phyloP scores from a whole-genome alignment of 2,888 invertebrate genomes.

The Bombylius major region DNA sequence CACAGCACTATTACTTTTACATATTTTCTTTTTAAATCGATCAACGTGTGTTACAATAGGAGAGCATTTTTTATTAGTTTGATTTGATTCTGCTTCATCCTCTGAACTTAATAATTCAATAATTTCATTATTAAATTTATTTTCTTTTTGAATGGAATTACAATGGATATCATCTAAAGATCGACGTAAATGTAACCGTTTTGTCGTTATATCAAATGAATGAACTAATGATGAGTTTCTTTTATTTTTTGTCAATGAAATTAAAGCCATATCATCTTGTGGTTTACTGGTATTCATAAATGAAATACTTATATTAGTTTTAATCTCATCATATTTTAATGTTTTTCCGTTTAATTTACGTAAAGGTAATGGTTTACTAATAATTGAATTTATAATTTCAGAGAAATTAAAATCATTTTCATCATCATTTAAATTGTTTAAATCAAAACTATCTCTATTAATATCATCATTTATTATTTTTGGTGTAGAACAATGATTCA shows the following conservation, averaged over 20 bases:
- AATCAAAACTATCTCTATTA: too few species aligned
- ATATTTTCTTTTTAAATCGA: neutral
- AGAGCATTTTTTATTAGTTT: too few species aligned
- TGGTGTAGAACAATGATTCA: conserved; percentile 27
- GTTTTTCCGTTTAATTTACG: conserved; percentile 22
- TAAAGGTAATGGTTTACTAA: conserved; percentile 23
- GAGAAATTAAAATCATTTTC: conserved; percentile 40
- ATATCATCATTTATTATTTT: conserved; percentile 10
- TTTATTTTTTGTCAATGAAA: conserved; percentile 12
- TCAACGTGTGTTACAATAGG: neutral
- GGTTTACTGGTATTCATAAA: neutral
- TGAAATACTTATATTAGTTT: neutral
- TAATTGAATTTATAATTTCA: conserved; percentile 41
- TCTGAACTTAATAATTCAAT: too few species aligned
- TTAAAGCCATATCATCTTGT: conserved; percentile 22
- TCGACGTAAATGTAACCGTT: neutral
- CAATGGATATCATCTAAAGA: neutral
- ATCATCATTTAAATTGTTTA: conserved; percentile 23
- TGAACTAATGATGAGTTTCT: neutral
- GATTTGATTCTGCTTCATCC: too few species aligned
- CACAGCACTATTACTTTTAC: neutral
- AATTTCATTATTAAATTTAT: neutral
- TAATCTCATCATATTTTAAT: conserved; percentile 22
- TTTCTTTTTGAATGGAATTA: neutral
- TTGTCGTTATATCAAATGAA: neutral